Conservation (phyloP, 2,888 invertebrate species). For the Rhaphigaster nebulosa region DNA sequence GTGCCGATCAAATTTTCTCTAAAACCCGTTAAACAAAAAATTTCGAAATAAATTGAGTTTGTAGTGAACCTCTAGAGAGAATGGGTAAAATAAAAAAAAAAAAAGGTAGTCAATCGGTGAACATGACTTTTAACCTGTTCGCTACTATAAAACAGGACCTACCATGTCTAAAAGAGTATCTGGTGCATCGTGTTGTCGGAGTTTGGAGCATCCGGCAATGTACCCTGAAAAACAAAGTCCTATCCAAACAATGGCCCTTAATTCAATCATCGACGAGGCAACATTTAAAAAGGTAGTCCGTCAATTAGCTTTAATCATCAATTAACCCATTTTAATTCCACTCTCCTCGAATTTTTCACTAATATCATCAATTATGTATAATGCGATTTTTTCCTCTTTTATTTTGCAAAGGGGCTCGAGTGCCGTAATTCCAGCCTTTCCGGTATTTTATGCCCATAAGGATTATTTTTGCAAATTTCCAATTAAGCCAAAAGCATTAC, state of each 20-base stretch:
- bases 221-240: constrained; percentile 20
- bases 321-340: constrained; percentile 44
- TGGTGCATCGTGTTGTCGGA: constrained; percentile 23
- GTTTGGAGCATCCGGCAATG: neutral
- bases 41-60: neutral
- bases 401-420: neutral
- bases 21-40: neutral
- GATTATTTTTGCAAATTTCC: neutral
- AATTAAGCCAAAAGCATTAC: neutral
- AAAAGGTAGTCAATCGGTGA: neutral
- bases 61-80: neutral
- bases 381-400: neutral
- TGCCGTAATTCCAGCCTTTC: neutral
- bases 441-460: no score
- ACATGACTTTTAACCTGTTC: neutral
- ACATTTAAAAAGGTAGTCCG: constrained; percentile 25
- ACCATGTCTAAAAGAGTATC: neutral
- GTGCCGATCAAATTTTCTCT: neutral
- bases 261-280: constrained; percentile 17
- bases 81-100: neutral
- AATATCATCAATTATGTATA: constrained; percentile 36
- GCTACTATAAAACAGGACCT: neutral
- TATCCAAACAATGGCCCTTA: neutral
- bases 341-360: constrained; percentile 30
- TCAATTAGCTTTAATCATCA: constrained; percentile 40